Percentiles rank a stretch among this genome's conserved stretches.
These are phyloP conservation scores for Procambarus virginalis DNA, from an alignment of 1,140 invertebrate genomes.

Conservation along the genomic window DNA sequence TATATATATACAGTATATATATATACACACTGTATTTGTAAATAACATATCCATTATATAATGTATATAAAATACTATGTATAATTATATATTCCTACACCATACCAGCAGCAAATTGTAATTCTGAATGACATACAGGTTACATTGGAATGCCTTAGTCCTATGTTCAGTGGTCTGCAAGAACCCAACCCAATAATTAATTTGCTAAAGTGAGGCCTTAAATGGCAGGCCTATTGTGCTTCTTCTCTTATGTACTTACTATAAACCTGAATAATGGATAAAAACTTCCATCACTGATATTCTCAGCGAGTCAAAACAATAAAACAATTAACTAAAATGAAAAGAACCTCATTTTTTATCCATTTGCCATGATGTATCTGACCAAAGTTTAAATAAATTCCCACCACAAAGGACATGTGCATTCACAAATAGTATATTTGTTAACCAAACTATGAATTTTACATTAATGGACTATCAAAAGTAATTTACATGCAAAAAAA, in stretches of 20 bases:
- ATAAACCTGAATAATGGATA: not conserved
- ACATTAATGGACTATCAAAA: not conserved
- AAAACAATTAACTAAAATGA: not conserved
- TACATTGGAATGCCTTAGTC: not conserved
- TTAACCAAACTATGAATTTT: not conserved
- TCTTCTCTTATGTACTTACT: slow-evolving; percentile 1
- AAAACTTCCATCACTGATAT: not conserved
- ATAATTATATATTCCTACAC: not conserved
- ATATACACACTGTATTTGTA: not conserved
- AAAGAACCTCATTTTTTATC: not conserved
- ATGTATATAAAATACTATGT: not conserved
- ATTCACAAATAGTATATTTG: not conserved
- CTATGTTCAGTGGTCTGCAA: not conserved
- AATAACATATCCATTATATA: not conserved
- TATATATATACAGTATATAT: not conserved
- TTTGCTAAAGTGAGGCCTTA: not conserved
- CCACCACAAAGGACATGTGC: not conserved
- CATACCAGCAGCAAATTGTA: not conserved
- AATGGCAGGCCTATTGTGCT: not conserved
- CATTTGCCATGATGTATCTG: not conserved
- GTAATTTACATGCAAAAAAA: not conserved
- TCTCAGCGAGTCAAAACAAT: not conserved
- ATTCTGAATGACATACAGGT: slow-evolving; percentile 20
- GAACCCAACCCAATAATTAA: not conserved
- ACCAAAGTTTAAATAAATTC: not conserved